These are phyloP conservation scores for Holothuria scabra DNA, from an alignment of 53 echinoderm and acorn worm genomes.

Conservation along the genomic window DNA sequence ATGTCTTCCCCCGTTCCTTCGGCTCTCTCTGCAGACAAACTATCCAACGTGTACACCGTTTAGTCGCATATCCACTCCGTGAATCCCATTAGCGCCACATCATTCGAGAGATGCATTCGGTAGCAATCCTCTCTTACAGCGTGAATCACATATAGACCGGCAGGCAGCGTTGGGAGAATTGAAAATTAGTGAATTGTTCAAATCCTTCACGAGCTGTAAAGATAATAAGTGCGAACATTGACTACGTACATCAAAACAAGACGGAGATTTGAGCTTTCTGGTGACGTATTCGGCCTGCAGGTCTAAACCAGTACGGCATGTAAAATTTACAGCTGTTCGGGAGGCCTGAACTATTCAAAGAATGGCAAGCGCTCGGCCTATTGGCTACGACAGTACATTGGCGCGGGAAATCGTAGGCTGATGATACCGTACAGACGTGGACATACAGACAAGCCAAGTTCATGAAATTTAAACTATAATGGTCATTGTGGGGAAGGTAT, in stretches of 20 bases:
- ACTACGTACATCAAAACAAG: conserved; percentile 20
- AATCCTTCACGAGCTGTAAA: neutral
- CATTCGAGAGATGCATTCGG: neutral
- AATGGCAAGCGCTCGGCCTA: conserved; percentile 44
- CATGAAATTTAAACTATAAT: too few relatives aligned
- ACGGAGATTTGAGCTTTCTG: conserved; percentile 10
- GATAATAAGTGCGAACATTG: conserved; percentile 9
- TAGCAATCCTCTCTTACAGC: neutral
- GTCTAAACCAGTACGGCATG: conserved; percentile 20
- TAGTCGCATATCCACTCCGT: neutral
- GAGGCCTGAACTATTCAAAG: conserved; percentile 46
- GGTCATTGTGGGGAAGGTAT: too few relatives aligned
- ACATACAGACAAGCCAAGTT: conserved; percentile 24
- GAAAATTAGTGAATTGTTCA: conserved; percentile 30
- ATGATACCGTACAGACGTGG: conserved; percentile 1
- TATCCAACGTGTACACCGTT: neutral
- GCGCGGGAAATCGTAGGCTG: conserved; percentile 26
- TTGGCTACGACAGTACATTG: conserved; percentile 27
- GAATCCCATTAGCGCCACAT: conserved; percentile 20
- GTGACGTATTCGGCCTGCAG: conserved; percentile 48
- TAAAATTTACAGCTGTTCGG: conserved; percentile 46
- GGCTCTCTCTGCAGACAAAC: neutral
- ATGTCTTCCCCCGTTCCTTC: conserved; percentile 27
- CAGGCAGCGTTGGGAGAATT: conserved; percentile 6
- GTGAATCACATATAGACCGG: conserved; percentile 31